Base-by-base conservation (phyloP, 2,797 vertebrate genomes). In the Heteromormyrus szaboi region DNA sequence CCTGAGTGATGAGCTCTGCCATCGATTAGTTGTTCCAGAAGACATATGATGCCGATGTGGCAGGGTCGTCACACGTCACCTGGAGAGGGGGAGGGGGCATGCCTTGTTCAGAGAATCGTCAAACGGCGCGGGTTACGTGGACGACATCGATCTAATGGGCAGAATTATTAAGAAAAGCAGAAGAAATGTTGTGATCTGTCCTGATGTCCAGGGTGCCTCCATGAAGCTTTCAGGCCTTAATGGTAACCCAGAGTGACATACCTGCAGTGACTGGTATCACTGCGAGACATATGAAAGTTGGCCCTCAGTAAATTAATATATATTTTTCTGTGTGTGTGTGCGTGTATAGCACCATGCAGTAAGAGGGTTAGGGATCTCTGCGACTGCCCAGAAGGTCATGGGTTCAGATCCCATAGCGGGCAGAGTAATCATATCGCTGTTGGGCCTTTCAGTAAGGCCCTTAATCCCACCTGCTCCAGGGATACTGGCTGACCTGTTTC, bases 1-100 rank as follows among this genome's bases (percentile, higher is more conserved):
- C 88, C 84, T 89, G 88, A 89, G 83, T 72, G 88, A 89, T 89
- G 97, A 97, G 94, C 95, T 95, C 93, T 93, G 93, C 96, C 97
- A 98, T 99, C 98, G 97, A 99, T 99, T 98, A 98, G 96, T 97
- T 97, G 96, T 96, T 96, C 94, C 92, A 90, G 91, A 95, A 98
- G 97, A 99, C 96, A 94, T 97, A 99, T 98, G 97, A 97, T 95
- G 95, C 96, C 95, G 96, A 93, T 96, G 96, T 96, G 96, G 96
- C 96, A 97, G 96, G 97, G 97, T 98, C 96, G 96, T 93, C 92
- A 89, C 94, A 93, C 95, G 95, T 96, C 96, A 95, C 96, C 94
- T 90, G 91, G 93, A 89, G 91, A 92, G 93, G 93, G 94, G 17
- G 88, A 12, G 54, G 85, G 51, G 51, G 94, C 83, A 93, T 93